Evolutionary conservation across 53 echinoderm and acorn worm species (phyloP).

Genomic region (Echinometra lucunter): DNA sequence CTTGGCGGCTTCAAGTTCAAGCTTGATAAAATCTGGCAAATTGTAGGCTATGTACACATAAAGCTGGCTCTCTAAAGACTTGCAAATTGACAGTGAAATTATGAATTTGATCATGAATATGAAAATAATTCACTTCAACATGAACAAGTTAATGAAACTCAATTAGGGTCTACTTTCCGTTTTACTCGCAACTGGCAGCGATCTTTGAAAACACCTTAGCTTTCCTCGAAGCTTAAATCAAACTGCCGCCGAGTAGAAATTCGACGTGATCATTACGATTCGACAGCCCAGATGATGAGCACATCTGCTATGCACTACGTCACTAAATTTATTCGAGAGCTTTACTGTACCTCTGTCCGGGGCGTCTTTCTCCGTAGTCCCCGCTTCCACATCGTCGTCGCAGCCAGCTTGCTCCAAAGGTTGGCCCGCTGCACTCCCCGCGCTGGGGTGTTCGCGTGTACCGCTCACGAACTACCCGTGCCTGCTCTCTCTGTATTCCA

Average conservation of each 20-base stretch:
- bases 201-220: not conserved
- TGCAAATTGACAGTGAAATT: not conserved
- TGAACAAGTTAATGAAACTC: not conserved
- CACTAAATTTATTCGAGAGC: conserved; percentile 64
- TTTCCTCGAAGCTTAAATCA: not conserved
- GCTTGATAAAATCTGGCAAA: not conserved
- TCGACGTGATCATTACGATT: not conserved
- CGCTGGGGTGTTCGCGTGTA: not conserved
- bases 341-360: conserved; percentile 73
- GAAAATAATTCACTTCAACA: not conserved
- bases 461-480: conserved; percentile 12
- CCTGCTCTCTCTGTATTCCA: conserved; percentile 54
- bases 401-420: conserved; percentile 65
- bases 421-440: conserved; percentile 55
- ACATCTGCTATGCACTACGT: conserved; percentile 56
- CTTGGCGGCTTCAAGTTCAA: too few relatives aligned
- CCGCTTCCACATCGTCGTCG: conserved; percentile 85
- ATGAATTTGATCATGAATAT: not conserved
- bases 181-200: not conserved
- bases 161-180: not conserved
- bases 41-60: not conserved
- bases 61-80: not conserved
- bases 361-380: conserved; percentile 80
- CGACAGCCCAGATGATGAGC: not conserved
- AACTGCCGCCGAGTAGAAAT: not conserved